Evolutionary conservation across 35 echinoderm and acorn worm species (phyloP), one percentile per base, ranked within the genome.

Genomic region (Acanthaster planci): DNA sequence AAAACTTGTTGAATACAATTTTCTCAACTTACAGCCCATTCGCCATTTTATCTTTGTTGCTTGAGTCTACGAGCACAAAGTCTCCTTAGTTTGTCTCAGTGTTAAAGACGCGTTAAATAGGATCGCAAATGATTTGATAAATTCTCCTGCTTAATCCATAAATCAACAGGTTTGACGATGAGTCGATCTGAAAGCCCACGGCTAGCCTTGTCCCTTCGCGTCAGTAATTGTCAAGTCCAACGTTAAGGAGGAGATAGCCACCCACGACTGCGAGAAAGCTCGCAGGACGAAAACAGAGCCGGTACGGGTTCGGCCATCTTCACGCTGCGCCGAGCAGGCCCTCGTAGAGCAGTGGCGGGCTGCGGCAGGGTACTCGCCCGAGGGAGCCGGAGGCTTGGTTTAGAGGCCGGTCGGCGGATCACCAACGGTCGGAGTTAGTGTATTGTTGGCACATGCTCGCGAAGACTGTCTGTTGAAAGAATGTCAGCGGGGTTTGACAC

Each of bases 201-300:
- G 64, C 18, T 8, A 72, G 22, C 22, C 15, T 31, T 19, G 14
- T 30, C 64, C 64, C 26, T 72, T 72, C 14, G 30, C 34, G 64
- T 29, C 23, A 72, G 22, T 72, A 72, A 72, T 72, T 72, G 64
- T 72, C 64, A 72, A 72, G 64, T 72, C 64, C 23, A 72, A 72
- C 26, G 23, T 72, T 72, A 72, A 72, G 21, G 23, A 72, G 64
- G 19, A 6, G 64, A 72, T 31, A 72, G 64, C 64, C 64, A 72
- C 64, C 64, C 64, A 29, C 64, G 29, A 7, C 14, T 5, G 34
- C 7, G 2, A 31, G 64, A 26, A 68, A 31, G 21, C 23, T 68
- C 60, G 12, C 12, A 6, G 12, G 4, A 47, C 42, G 4, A 47
- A 47, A 47, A 4, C 42, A 47, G 42, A 47, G 42, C 42, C 4